These are phyloP conservation scores for Xestobium rufovillosum DNA, from an alignment of 2,888 invertebrate genomes.

Conservation along the genomic window DNA sequence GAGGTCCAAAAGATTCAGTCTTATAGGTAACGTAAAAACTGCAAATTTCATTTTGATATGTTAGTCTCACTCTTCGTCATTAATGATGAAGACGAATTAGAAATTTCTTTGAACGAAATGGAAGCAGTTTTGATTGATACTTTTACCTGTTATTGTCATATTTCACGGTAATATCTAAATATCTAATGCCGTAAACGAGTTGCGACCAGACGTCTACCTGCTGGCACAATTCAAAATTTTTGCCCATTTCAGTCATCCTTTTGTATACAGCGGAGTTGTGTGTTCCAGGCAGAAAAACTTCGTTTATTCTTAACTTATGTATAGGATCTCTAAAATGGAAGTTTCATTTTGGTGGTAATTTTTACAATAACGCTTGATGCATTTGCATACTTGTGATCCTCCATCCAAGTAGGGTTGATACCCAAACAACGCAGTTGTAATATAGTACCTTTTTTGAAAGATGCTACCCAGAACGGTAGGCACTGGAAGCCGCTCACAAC, in stretches of 20 bases:
- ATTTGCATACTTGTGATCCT: constrained; percentile 48
- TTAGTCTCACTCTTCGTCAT: constrained; percentile 44
- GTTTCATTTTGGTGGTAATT: constrained; percentile 1
- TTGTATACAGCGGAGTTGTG: constrained; percentile 59
- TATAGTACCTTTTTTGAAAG: constrained; percentile 50
- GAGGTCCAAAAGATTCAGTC: constrained; percentile 59
- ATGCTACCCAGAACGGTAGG: constrained; percentile 64
- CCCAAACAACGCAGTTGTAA: constrained; percentile 63
- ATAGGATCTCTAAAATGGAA: constrained; percentile 30
- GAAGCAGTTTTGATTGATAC: too few relatives aligned
- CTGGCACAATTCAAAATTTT: constrained; percentile 53
- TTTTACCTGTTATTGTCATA: constrained; percentile 46
- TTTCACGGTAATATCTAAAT: constrained; percentile 72
- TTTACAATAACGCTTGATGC: background rate
- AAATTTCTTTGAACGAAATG: constrained; percentile 34
- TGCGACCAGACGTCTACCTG: constrained; percentile 77
- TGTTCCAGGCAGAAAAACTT: constrained; percentile 60
- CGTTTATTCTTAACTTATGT: constrained; percentile 44
- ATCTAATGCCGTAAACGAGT: constrained; percentile 76
- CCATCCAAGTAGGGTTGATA: constrained; percentile 83
- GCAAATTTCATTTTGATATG: too few relatives aligned
- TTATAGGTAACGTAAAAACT: constrained; percentile 72
- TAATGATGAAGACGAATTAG: constrained; percentile 58
- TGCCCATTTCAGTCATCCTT: constrained; percentile 40
- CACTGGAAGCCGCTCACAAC: constrained; percentile 49